Evolutionary conservation across 1,140 invertebrate species (phyloP).

Genomic region (Lucilia cuprina): DNA sequence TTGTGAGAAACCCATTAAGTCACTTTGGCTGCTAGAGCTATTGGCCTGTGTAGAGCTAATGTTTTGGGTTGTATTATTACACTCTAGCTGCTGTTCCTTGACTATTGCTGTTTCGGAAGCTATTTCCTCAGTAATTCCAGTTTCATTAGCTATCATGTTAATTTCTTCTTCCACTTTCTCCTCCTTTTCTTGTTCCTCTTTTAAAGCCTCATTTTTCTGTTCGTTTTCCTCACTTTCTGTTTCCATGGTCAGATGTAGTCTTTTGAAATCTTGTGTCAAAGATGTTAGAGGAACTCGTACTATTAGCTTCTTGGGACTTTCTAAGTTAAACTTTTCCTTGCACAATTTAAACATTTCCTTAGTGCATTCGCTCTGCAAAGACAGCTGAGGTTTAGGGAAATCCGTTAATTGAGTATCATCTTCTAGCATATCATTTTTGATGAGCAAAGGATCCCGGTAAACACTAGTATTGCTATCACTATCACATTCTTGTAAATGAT

Average conservation of each 20-base stretch:
- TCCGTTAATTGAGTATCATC: neutral
- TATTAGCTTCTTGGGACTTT: conserved; percentile 18
- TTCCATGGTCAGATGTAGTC: conserved; percentile 20
- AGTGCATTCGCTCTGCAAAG: neutral
- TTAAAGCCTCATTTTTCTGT: neutral
- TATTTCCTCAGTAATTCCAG: too few relatives aligned
- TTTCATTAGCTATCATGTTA: neutral
- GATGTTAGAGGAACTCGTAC: conserved; percentile 32
- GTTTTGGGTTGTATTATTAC: too few relatives aligned
- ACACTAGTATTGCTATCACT: neutral
- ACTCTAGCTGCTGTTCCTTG: neutral
- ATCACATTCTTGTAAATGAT: neutral
- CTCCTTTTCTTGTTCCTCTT: neutral
- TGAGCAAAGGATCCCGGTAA: neutral
- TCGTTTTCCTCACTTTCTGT: neutral
- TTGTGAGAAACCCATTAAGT: neutral
- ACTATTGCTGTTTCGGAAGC: too few relatives aligned
- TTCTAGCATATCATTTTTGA: neutral
- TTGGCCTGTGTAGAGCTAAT: neutral
- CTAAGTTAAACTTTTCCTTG: neutral
- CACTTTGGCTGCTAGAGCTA: neutral
- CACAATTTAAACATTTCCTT: neutral
- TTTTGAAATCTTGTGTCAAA: conserved; percentile 33
- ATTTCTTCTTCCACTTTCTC: neutral
- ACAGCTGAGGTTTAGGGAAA: neutral